A percentile compares a stretch with the other conserved stretches of the same genome.
Conservation (phyloP, 1,140 invertebrate genomes). For the Notospermus geniculatus region DNA sequence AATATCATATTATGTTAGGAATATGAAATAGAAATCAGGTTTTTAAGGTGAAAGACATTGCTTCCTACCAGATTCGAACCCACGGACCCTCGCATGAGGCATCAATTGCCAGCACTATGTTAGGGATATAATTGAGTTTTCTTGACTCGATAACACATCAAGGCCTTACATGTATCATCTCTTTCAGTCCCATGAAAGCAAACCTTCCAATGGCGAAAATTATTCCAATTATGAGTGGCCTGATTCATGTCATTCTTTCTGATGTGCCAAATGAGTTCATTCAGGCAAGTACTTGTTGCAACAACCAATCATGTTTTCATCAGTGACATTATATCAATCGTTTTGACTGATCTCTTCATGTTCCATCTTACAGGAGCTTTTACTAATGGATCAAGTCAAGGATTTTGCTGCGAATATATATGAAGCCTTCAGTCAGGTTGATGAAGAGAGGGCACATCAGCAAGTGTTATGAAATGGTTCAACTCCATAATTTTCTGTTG, state of each 20-base stretch:
- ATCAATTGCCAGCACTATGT: too few relatives aligned
- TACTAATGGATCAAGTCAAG: conserved; percentile 77
- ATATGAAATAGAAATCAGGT: too few relatives aligned
- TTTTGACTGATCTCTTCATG: conserved; percentile 44
- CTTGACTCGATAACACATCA: too few relatives aligned
- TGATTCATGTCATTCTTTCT: conserved; percentile 37
- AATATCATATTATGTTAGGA: too few relatives aligned
- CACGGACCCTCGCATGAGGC: too few relatives aligned
- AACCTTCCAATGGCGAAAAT: conserved; percentile 82
- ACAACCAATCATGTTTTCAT: too few relatives aligned
- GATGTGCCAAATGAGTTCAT: conserved; percentile 49
- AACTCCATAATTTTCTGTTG: too few relatives aligned
- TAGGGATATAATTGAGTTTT: too few relatives aligned
- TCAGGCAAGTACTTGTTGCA: conserved; percentile 42
- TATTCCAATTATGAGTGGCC: conserved; percentile 70
- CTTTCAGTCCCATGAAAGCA: conserved; percentile 71
- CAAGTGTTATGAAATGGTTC: too few relatives aligned
- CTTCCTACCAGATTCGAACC: too few relatives aligned
- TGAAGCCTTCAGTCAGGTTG: conserved; percentile 70
- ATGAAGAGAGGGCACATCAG: not conserved
- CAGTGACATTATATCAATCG: conserved; percentile 68
- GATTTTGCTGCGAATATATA: conserved; percentile 85
- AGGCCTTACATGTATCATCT: not conserved
- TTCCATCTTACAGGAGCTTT: conserved; percentile 55
- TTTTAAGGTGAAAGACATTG: too few relatives aligned